A percentile compares a stretch with the other conserved stretches of the same genome.
These are phyloP conservation scores for Ptiloglossa arizonensis DNA, from an alignment of 1,140 invertebrate genomes.

Conservation along the genomic window DNA sequence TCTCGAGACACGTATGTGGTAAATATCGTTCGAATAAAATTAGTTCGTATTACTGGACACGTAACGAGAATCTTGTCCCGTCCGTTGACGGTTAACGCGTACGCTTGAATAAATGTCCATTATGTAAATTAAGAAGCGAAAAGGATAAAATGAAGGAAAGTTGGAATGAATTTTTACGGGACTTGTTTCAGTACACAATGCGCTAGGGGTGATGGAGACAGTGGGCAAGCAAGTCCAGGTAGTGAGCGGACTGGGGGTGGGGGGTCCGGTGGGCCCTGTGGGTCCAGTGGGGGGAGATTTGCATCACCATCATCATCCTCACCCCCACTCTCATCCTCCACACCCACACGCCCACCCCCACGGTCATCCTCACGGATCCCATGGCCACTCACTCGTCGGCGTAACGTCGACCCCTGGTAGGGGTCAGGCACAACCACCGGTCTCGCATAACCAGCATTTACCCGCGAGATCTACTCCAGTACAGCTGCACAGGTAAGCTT, in stretches of 20 bases:
- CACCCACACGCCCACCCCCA: conserved; percentile 79
- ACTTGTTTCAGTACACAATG: conserved; percentile 79
- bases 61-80: too few relatives aligned
- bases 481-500: conserved; percentile 76
- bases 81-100: too few relatives aligned
- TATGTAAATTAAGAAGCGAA: background rate
- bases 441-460: conserved; percentile 79
- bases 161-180: conserved; percentile 28
- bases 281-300: conserved; percentile 75
- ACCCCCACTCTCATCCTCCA: conserved; percentile 74
- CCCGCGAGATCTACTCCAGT: conserved; percentile 78
- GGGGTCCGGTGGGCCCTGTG: conserved; percentile 77
- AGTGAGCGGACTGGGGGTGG: conserved; percentile 79
- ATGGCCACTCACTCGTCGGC: conserved; percentile 78
- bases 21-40: too few relatives aligned
- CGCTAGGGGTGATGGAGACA: conserved; percentile 80
- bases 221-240: conserved; percentile 81
- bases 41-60: too few relatives aligned
- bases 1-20: too few relatives aligned
- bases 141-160: background rate
- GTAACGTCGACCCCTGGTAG: conserved; percentile 75
- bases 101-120: too few relatives aligned
- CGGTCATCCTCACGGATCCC: conserved; percentile 72
- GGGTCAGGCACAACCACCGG: conserved; percentile 77
- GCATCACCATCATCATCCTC: conserved; percentile 79